phyloP scores from a whole-genome alignment of 1,140 invertebrate species.

The Drosophila quadrilineata region DNA sequence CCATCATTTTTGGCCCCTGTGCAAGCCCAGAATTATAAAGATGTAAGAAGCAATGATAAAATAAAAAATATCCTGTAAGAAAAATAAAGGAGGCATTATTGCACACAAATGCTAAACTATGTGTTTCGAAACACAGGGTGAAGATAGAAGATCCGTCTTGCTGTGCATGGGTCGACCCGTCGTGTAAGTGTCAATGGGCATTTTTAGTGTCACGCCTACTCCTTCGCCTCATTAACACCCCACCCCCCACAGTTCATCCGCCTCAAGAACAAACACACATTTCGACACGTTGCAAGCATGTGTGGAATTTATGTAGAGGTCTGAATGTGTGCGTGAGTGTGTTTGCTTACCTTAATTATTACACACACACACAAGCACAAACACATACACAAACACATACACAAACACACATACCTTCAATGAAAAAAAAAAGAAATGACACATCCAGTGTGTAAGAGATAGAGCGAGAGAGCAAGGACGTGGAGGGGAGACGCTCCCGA shows the following conservation, averaged over 20 bases:
- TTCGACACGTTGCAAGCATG: not conserved
- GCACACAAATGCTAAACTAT: no score
- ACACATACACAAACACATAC: not conserved
- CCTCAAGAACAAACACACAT: not conserved
- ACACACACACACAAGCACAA: conserved; percentile 33
- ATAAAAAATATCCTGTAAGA: no score
- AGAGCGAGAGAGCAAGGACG: not conserved
- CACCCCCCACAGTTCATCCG: not conserved
- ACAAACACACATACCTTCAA: not conserved
- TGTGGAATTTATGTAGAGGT: conserved; percentile 2
- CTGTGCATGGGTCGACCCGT: conserved; percentile 4
- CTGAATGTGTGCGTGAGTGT: not conserved
- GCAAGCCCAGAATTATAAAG: no score
- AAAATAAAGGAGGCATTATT: no score
- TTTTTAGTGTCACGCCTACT: conserved; percentile 14
- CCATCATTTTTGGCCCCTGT: no score
- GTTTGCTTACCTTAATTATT: conserved; percentile 60
- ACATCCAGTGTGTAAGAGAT: not conserved
- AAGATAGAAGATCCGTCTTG: no score
- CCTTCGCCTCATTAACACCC: not conserved
- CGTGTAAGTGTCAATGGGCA: conserved; percentile 21
- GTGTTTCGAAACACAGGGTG: no score
- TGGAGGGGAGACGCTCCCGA: not conserved
- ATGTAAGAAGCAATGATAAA: no score
- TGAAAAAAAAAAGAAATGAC: no score